Evolutionary conservation across 2,888 invertebrate genomes (phyloP), one percentile per base, ranked within the genome.

Genomic region (Hydroisotoma schaefferi): DNA sequence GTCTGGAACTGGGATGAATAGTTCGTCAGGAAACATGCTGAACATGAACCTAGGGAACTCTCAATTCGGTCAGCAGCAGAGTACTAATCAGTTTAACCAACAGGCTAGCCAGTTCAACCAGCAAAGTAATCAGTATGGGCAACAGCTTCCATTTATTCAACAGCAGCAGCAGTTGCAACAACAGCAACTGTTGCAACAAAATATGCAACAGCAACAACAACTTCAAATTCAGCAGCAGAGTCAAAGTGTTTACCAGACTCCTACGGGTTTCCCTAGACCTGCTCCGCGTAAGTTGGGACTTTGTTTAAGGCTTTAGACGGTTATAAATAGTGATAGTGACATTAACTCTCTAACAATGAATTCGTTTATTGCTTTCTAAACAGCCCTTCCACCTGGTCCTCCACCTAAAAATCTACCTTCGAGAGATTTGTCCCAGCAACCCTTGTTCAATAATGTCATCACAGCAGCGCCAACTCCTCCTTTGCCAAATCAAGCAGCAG

Each of bases 341-440:
- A n/a, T n/a, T n/a, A n/a, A n/a, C n/a, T n/a, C n/a, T n/a, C n/a
- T n/a, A n/a, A n/a, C n/a, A n/a, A n/a, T n/a, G n/a, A n/a, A n/a
- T n/a, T n/a, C n/a, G n/a, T n/a, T n/a, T n/a, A n/a, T n/a, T n/a
- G n/a, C n/a, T n/a, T n/a, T n/a, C n/a, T n/a, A n/a, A n/a, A n/a
- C 64, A 10, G 61, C 64, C 10, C 51, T 61, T 2, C 64, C 64
- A 6, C 64, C 64, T 12, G 64, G 64, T 8, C 64, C 63, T 15
- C 63, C 63, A 6, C 63, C 63, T 3, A 26, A 37, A n/a, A 53
- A 63, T 43, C 26, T 40, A 38, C 40, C 27, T 4, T 26, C 59
- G 5, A 47, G 47, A 10, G 53, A 56, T 1, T 18, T 26, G 1
- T 22, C n/a, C 23, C 22, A 28, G 20, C 54, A 40, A 12, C 49